These are phyloP conservation scores for Drosophila willistoni DNA, from an alignment of 1,140 invertebrate species.

Conservation along the genomic window DNA sequence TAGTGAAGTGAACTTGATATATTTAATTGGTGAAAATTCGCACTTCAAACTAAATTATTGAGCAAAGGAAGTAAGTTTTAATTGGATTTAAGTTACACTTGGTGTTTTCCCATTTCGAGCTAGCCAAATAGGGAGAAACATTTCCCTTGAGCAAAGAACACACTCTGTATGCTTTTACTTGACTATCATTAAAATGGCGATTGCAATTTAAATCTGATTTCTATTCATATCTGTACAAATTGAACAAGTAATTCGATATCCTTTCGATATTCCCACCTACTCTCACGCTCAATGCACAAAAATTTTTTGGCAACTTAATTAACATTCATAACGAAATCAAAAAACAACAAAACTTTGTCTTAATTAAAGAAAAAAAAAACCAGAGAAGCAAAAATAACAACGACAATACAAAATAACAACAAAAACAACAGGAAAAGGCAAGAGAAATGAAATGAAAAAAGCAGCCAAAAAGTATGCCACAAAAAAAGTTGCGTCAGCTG, in stretches of 20 bases:
- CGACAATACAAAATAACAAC: background rate
- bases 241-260: constrained; percentile 2
- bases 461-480: constrained; percentile 49
- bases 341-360: constrained; percentile 30
- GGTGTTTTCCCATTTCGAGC: no score
- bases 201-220: constrained; percentile 3
- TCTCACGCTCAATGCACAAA: background rate
- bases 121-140: background rate
- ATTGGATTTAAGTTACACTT: no score
- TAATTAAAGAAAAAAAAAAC: constrained; percentile 19
- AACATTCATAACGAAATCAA: constrained; percentile 23
- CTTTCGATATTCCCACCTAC: background rate
- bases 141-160: background rate
- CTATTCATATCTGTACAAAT: background rate
- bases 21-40: background rate
- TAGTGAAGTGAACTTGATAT: background rate
- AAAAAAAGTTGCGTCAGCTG: constrained; percentile 11
- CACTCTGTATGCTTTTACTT: background rate
- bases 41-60: constrained; percentile 12
- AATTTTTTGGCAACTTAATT: constrained; percentile 12
- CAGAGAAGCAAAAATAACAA: background rate
- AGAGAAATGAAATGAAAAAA: background rate
- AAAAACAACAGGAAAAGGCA: background rate
- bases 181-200: constrained; percentile 1
- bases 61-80: constrained; percentile 15